Percentiles rank a stretch among this genome's conserved stretches.
Evolutionary conservation across 2,888 invertebrate species (phyloP).

Genomic region (Mantis religiosa): DNA sequence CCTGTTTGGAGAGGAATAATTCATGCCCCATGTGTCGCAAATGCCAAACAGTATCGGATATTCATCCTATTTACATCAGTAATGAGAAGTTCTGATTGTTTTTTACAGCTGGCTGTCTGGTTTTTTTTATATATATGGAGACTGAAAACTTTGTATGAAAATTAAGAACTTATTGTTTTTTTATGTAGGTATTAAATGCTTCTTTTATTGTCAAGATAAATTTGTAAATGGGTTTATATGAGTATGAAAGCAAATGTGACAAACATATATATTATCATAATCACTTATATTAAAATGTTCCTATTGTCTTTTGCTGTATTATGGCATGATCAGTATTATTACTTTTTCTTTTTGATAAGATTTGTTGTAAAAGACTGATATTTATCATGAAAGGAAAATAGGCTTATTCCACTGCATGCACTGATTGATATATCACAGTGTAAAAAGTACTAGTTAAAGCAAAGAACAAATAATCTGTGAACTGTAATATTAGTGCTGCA

Average conservation of each 20-base stretch:
- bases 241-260: not conserved
- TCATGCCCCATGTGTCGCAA: not conserved
- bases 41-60: not conserved
- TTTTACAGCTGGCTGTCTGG: not conserved
- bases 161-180: not conserved
- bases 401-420: not conserved
- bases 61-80: not conserved
- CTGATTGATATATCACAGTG: not conserved
- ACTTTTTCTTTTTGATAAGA: not conserved
- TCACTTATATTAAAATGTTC: not conserved
- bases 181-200: not conserved
- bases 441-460: not conserved
- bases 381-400: no score
- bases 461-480: not conserved
- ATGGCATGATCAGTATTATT: not conserved
- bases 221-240: not conserved
- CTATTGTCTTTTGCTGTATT: not conserved
- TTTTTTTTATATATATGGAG: not conserved
- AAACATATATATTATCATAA: not conserved
- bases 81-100: not conserved
- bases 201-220: not conserved
- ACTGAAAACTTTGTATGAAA: not conserved
- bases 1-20: not conserved
- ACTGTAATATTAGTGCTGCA: not conserved
- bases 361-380: no score